Percentiles rank a stretch among this genome's conserved stretches.
Evolutionary conservation across 92 coral and sea anemone species (phyloP).

Genomic region (Diadumene lineata): DNA sequence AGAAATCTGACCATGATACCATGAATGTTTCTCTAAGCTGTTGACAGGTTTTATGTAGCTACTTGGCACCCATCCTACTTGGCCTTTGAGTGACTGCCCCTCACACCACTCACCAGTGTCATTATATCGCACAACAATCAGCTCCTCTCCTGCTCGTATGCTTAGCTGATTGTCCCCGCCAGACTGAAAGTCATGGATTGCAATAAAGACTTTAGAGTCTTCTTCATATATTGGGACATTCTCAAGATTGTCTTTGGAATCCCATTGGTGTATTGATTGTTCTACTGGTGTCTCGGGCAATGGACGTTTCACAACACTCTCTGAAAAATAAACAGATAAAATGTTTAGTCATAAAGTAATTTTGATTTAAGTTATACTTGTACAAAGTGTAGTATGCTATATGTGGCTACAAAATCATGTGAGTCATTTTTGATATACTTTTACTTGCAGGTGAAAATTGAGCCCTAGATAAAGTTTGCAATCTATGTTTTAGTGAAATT

Average conservation of each 20-base stretch:
- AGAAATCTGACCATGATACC: conserved; percentile 96
- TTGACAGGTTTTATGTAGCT: conserved; percentile 90
- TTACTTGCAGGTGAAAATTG: no score
- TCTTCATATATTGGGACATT: conserved; percentile 42
- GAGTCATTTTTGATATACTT: no score
- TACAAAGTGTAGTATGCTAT: no score
- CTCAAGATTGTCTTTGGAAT: conserved; percentile 71
- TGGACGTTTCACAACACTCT: conserved; percentile 73
- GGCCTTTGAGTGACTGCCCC: conserved; percentile 87
- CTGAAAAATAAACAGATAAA: conserved; percentile 52
- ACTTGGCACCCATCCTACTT: conserved; percentile 91
- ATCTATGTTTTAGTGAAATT: no score
- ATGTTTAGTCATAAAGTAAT: no score
- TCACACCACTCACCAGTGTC: conserved; percentile 94
- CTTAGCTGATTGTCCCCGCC: conserved; percentile 86
- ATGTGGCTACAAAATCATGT: no score
- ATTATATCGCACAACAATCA: conserved; percentile 69
- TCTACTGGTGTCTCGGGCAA: conserved; percentile 89
- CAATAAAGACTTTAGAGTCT: conserved; percentile 83
- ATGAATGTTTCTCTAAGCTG: conserved; percentile 93
- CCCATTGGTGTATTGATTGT: conserved; percentile 65
- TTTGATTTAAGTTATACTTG: no score
- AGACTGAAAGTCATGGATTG: conserved; percentile 89
- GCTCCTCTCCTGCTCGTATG: conserved; percentile 85
- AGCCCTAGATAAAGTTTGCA: no score